Conservation (phyloP, 2,888 invertebrate species). For the Buathra laborator region DNA sequence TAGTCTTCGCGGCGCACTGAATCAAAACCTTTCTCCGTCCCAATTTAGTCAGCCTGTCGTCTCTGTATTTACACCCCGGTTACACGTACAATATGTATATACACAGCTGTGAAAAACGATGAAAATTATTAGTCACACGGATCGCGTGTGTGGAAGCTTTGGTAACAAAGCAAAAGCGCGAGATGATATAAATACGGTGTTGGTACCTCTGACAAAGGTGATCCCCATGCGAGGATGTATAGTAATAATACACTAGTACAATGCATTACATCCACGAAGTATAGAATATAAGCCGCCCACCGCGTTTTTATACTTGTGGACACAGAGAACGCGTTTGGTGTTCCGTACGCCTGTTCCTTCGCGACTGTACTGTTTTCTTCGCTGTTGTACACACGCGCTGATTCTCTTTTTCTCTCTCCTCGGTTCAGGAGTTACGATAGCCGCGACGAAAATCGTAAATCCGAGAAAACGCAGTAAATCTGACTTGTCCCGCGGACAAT, state of each 20-base stretch:
- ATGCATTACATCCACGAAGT: constrained; percentile 19
- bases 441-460: constrained; percentile 78
- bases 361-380: background rate
- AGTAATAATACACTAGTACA: constrained; percentile 17
- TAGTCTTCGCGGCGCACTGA: background rate
- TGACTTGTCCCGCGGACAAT: constrained; percentile 74
- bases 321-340: constrained; percentile 15
- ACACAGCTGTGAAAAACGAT: background rate
- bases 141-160: constrained; percentile 33
- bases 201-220: constrained; percentile 46
- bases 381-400: background rate
- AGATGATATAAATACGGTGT: background rate
- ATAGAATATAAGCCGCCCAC: constrained; percentile 56
- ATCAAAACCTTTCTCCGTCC: background rate
- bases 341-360: constrained; percentile 4
- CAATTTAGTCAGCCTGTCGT: constrained; percentile 10
- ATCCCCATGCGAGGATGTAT: constrained; percentile 27
- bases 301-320: constrained; percentile 32
- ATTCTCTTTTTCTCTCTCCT: constrained; percentile 3
- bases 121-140: constrained; percentile 48
- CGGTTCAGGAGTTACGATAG: constrained; percentile 62
- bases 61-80: background rate
- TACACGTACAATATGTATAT: background rate
- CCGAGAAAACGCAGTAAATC: constrained; percentile 80
- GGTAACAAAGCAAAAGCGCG: constrained; percentile 26